Base-by-base conservation (phyloP, 37 sponge, comb jelly and placozoan genomes). In the Axinella damicornis region DNA sequence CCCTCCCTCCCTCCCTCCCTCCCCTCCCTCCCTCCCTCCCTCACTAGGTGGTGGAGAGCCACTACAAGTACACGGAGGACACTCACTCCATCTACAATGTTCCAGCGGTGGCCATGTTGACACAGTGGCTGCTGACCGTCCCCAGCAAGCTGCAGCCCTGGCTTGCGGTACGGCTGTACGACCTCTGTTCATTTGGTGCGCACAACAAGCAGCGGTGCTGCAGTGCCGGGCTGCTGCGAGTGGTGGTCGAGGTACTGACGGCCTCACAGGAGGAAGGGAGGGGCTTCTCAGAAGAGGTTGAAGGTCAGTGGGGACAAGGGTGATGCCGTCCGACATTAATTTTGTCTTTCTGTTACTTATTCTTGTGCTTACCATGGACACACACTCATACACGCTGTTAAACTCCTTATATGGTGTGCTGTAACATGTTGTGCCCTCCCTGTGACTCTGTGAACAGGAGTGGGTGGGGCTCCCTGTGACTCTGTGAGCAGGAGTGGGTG, bases 171-270 rank as follows among this genome's bases (percentile, higher is more conserved):
- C 39, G 77, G 21, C 71, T 89, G 25, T 60, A 56, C 20, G 85
- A 89, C 57, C 53, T 89, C 22, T 83, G 83, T 57, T 34, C 73
- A 30, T 32, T 17, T 36, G 77, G 71, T 33, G 72, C 84, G 0
- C 84, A 82, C 77, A 95, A 95, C 71, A 64, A 78, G 55, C 92
- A 91, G 83, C 78, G 70, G 56, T 95, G 95, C 73, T 95, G 95
- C 52, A 61, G 60, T 41, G 90, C 71, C 14, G 90, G 95, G 20
- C 38, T 89, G 31, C 53, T 92, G 59, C 76, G 57, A 21, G 62
- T 65, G n/a, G 59, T 89, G 31, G 38, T 89, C 61, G 69, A 81
- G 25, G 78, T 92, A 12, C 81, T 95, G 53, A 59, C 70, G 17
- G 53, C 35, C 17, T 85, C 84, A 24, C 92, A 95, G 83, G 54